Conservation (phyloP, 2,797 vertebrate species). For the Molossus molossus region DNA sequence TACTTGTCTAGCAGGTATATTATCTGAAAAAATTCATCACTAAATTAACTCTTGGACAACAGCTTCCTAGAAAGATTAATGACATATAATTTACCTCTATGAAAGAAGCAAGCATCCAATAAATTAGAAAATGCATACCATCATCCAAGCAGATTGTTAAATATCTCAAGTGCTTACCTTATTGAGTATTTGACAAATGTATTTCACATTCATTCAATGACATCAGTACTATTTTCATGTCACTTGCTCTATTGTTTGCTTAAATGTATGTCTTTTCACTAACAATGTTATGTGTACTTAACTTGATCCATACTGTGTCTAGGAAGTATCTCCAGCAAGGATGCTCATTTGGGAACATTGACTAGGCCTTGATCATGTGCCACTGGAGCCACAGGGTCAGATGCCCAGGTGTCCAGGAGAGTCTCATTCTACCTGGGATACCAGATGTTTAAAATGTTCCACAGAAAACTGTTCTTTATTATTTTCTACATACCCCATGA, state of each 20-base stretch:
- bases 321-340: constrained; percentile 34
- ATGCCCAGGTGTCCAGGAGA: neutral
- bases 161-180: constrained; percentile 85
- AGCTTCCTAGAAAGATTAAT: constrained; percentile 90
- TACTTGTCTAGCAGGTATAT: constrained; percentile 85
- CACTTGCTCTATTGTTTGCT: constrained; percentile 53
- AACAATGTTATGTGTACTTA: neutral
- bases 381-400: neutral
- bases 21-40: constrained; percentile 88
- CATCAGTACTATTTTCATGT: constrained; percentile 80
- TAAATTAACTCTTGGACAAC: constrained; percentile 89
- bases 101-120: constrained; percentile 90
- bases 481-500: constrained; percentile 49
- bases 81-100: constrained; percentile 89
- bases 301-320: constrained; percentile 23
- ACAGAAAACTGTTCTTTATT: constrained; percentile 14
- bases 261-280: constrained; percentile 72
- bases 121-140: constrained; percentile 90
- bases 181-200: constrained; percentile 87
- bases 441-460: constrained; percentile 3
- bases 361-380: neutral
- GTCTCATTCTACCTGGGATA: neutral
- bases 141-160: constrained; percentile 88
- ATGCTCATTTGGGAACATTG: neutral
- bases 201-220: constrained; percentile 83